A percentile compares a stretch with the other conserved stretches of the same genome.
Conservation (phyloP, 2,113 vertebrate species). For the Podarcis muralis region DNA sequence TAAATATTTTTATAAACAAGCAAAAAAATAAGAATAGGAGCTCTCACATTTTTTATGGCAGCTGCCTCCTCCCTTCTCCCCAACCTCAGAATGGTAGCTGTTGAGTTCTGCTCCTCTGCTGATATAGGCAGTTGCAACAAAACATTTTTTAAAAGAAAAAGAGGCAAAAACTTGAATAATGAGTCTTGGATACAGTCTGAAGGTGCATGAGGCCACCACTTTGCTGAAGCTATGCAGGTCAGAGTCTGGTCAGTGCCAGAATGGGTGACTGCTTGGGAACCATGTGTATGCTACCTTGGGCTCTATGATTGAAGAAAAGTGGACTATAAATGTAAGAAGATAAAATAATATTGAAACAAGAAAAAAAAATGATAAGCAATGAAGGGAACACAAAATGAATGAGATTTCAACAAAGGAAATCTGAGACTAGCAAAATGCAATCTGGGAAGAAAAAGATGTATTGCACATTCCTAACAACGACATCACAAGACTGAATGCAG, state of each 20-base stretch:
- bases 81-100: neutral
- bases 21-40: too few relatives aligned
- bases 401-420: neutral
- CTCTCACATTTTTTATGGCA: too few relatives aligned
- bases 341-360: neutral
- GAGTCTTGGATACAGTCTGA: neutral
- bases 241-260: neutral
- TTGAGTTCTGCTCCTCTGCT: neutral
- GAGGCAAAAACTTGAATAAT: neutral
- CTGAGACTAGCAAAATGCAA: neutral
- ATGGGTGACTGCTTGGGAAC: neutral
- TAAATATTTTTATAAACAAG: too few relatives aligned
- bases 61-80: neutral
- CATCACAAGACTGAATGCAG: slow-evolving; percentile 16
- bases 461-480: neutral
- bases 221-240: neutral
- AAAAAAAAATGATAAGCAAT: neutral
- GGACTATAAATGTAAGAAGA: neutral
- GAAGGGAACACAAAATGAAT: neutral
- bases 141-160: neutral
- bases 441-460: neutral
- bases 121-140: neutral
- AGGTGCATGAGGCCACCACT: neutral
- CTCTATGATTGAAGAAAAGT: neutral
- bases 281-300: neutral